Evolutionary conservation across 64 coral and sea anemone genomes (phyloP), one percentile per base, ranked within the genome.

Genomic region (Anthopleura sola): DNA sequence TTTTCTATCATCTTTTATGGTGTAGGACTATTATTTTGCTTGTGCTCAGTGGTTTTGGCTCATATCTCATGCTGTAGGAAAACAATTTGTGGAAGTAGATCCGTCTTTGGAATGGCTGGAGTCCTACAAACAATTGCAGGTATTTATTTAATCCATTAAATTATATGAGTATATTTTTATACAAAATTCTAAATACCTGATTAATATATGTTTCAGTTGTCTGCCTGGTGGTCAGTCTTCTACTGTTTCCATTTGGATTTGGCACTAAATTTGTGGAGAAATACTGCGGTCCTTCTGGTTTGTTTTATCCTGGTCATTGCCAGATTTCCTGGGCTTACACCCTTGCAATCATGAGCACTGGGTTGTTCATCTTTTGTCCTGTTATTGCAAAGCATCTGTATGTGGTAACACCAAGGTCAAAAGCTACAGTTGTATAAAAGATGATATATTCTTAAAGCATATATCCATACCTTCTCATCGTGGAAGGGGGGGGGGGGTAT

Each of bases 51-150:
- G 28, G 9, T 95, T 1, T 34, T 95, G 46, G 93, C 82, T 3
- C 83, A 88, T 83, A 32, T 91, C 34, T 91, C 86, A 34, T 92
- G 86, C 39, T 95, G 90, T 28, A 40, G 15, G 3, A 92, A 82
- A 50, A 66, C 55, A 49, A 29, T 95, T 44, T 95, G 90, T 89
- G 81, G 88, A 78, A 69, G 71, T 33, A 75, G 40, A 39, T 88
- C 86, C 32, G 14, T 95, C 58, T 86, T 91, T 83, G 64, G 60
- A 48, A 68, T 95, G 80, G 93, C 93, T 62, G 86, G 82, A 75
- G 37, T 89, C 24, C 74, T 88, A 62, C 93, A 95, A 88, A 40
- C 83, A 13, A 62, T 83, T 77, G 86, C 93, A 89, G 93, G 93
- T 95, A 91, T 21, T 46, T 78, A 6, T 78, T 37, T 3, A 5